phyloP scores from a whole-genome alignment of 2,888 invertebrate species.

The Napeogenes sylphis region DNA sequence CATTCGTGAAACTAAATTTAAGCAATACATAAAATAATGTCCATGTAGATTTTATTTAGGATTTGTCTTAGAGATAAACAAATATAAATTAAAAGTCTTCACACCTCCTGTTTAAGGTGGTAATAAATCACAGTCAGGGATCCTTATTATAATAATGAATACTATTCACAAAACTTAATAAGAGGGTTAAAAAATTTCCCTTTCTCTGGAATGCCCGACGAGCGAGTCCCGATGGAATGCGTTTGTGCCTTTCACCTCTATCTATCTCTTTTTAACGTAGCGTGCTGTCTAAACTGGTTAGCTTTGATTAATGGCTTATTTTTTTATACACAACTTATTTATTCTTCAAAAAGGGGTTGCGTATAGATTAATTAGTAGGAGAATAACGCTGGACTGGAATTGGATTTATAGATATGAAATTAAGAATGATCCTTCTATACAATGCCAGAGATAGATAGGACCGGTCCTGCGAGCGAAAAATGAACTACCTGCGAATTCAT shows the following conservation, averaged over 20 bases:
- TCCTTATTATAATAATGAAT: slow-evolving; percentile 47
- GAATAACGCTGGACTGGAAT: slow-evolving; percentile 8
- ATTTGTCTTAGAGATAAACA: slow-evolving; percentile 6
- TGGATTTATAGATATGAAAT: background rate
- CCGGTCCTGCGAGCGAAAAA: background rate
- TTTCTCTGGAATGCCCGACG: slow-evolving; percentile 57
- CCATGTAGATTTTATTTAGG: background rate
- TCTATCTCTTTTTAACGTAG: slow-evolving; percentile 39
- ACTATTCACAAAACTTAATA: slow-evolving; percentile 49
- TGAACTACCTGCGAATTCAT: slow-evolving; percentile 30
- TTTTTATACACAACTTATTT: slow-evolving; percentile 34
- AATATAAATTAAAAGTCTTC: slow-evolving; percentile 32
- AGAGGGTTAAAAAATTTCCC: slow-evolving; percentile 56
- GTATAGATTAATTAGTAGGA: slow-evolving; percentile 50
- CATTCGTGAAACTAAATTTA: slow-evolving; percentile 9
- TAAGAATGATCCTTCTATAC: background rate
- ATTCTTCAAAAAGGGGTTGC: slow-evolving; percentile 44
- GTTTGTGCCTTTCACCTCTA: slow-evolving; percentile 52
- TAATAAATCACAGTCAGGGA: slow-evolving; percentile 44
- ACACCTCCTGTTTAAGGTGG: slow-evolving; percentile 41
- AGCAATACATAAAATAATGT: slow-evolving; percentile 3
- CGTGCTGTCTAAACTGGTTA: slow-evolving; percentile 55
- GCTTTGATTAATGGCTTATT: slow-evolving; percentile 60
- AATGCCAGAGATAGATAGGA: background rate
- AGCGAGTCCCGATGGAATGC: slow-evolving; percentile 58